Base-by-base conservation (phyloP, 2,113 vertebrate species). In the Diphyllodes magnificus region DNA sequence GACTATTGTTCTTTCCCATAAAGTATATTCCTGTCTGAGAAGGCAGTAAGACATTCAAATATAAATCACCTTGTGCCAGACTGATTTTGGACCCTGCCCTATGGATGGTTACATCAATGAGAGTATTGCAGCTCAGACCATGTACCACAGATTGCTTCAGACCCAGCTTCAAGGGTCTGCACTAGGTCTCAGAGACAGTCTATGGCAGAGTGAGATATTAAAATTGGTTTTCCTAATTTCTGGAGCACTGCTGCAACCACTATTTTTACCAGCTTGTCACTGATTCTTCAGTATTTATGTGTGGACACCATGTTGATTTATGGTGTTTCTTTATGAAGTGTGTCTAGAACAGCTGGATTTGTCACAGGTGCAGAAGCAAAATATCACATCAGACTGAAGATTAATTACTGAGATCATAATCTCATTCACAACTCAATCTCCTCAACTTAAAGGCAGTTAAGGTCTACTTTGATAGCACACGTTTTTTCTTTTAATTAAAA, bases 111-210 rank as follows among this genome's bases (percentile, higher is more conserved):
- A 7, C 24, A 8, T 64, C 47, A 45, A 21, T 28, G 35, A 50
- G 22, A 15, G 20, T n/a, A 39, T 1, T 59, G 39, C 13, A 82
- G 37, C n/a, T 79, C 78, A 53, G 70, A 69, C 6, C 10, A 10
- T 1, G 9, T 13, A 49, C 14, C 56, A 42, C 57, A 40, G 25
- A 9, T 15, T 16, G 10, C 15, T 47, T 73, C 2, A 0, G 59
- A 23, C 17, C 15, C 13, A 28, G 10, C 13, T 86, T 66, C 11
- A 24, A 40, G 19, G 31, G 12, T 15, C 50, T 71, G 3, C 51
- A 47, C 33, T 73, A 78, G 4, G 27, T 42, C 37, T 61, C n/a
- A 57, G 50, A 80, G 42, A 45, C 65, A 51, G 7, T 20, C 45
- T 57, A 1, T 39, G 18, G 15, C 37, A 85, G 35, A 75, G 19